Evolutionary conservation across 2,797 vertebrate species (phyloP).

Genomic region (Phoeniculus purpureus): DNA sequence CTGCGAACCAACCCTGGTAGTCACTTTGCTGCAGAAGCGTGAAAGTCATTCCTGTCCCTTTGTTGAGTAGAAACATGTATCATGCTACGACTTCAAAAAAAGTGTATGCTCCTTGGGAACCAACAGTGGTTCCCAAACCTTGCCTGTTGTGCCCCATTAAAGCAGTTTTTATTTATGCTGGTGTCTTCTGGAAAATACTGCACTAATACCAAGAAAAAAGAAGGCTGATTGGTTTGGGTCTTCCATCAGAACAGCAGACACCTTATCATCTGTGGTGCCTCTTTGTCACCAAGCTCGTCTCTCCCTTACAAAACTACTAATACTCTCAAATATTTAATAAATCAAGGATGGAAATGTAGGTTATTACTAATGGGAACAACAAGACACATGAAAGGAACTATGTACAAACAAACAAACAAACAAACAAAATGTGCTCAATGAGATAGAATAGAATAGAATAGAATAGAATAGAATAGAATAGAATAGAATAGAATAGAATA

Average conservation of each 20-base stretch:
- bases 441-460: neutral
- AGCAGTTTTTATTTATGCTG: neutral
- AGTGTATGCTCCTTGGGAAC: neutral
- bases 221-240: conserved; percentile 26
- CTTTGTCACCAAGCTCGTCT: neutral
- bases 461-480: neutral
- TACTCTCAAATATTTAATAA: neutral
- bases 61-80: neutral
- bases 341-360: neutral
- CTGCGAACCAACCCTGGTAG: neutral
- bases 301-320: conserved; percentile 3
- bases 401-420: neutral
- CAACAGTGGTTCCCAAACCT: neutral
- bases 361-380: neutral
- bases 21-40: neutral
- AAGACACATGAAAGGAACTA: neutral
- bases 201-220: neutral
- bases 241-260: conserved; percentile 38
- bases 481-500: neutral
- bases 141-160: neutral
- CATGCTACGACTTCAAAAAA: neutral
- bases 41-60: neutral
- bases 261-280: neutral
- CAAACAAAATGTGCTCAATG: neutral
- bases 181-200: neutral